These are phyloP conservation scores for Pseudococcus jackbeardsleyi DNA, from an alignment of 2,888 invertebrate genomes.

Conservation along the genomic window DNA sequence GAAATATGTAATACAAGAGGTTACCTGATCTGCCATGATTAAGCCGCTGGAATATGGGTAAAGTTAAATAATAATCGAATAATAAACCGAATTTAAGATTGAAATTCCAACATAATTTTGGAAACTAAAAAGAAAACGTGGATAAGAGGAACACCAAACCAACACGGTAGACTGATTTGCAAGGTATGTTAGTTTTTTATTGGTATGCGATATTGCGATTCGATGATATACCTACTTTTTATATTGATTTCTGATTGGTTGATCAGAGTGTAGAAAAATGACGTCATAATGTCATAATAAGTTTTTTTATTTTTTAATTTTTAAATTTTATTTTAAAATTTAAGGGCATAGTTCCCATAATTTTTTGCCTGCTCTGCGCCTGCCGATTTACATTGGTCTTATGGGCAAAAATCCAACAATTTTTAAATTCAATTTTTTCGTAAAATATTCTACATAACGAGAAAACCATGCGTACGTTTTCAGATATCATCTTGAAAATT, in stretches of 20 bases:
- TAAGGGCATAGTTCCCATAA: no score
- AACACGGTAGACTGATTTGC: not conserved
- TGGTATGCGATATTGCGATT: not conserved
- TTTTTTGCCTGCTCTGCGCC: no score
- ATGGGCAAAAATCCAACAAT: no score
- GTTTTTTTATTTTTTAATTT: no score
- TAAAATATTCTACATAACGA: no score
- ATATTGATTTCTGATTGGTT: not conserved
- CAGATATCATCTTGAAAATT: no score
- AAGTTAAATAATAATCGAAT: not conserved
- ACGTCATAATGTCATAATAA: not conserved
- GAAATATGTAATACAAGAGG: not conserved
- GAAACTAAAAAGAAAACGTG: conserved; percentile 31
- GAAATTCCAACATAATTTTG: not conserved
- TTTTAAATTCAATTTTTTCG: no score
- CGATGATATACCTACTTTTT: not conserved
- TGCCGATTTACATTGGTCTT: no score
- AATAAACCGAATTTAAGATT: not conserved
- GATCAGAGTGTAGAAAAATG: not conserved
- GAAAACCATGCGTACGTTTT: no score
- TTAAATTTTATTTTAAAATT: no score
- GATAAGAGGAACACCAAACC: conserved; percentile 9
- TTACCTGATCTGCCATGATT: conserved; percentile 66
- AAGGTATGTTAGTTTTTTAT: not conserved
- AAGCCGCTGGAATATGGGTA: not conserved